Percentiles rank a stretch among this genome's conserved stretches.
Evolutionary conservation across 2,797 vertebrate genomes (phyloP).

Genomic region (Peromyscus attwateri): DNA sequence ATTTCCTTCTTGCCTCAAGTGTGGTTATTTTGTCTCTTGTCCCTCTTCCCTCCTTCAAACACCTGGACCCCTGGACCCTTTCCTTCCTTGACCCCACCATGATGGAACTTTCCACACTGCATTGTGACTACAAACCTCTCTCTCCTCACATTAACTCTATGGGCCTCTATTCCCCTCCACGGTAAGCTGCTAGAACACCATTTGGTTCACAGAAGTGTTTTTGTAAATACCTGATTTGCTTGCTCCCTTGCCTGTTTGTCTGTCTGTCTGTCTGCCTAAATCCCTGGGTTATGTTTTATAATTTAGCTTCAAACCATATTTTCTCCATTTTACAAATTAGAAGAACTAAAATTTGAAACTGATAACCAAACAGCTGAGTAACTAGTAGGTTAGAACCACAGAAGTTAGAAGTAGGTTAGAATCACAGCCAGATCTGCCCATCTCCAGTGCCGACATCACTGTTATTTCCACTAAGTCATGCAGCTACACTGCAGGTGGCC

Average conservation of each 20-base stretch:
- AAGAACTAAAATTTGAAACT: neutral
- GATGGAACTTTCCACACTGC: neutral
- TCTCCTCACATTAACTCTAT: neutral
- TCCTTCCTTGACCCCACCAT: neutral
- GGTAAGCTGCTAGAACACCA: neutral
- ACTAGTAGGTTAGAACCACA: neutral
- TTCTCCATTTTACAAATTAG: constrained; percentile 22
- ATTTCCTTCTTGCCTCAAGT: neutral
- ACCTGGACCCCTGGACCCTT: neutral
- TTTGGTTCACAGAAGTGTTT: neutral
- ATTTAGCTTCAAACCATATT: neutral
- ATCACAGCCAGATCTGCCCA: neutral
- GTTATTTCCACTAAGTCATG: neutral
- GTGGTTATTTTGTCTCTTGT: neutral
- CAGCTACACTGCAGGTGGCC: neutral
- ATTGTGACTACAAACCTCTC: neutral
- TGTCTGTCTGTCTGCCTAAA: neutral
- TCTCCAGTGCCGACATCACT: neutral
- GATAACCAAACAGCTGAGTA: neutral
- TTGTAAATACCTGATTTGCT: neutral
- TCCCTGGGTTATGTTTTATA: neutral
- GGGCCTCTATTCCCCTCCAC: neutral
- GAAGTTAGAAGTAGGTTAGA: neutral
- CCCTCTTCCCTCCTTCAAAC: neutral
- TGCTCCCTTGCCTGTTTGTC: neutral